Percentiles rank a stretch among this genome's conserved stretches.
Evolutionary conservation across 2,113 vertebrate genomes (phyloP).

Genomic region (Oenanthe melanoleuca): DNA sequence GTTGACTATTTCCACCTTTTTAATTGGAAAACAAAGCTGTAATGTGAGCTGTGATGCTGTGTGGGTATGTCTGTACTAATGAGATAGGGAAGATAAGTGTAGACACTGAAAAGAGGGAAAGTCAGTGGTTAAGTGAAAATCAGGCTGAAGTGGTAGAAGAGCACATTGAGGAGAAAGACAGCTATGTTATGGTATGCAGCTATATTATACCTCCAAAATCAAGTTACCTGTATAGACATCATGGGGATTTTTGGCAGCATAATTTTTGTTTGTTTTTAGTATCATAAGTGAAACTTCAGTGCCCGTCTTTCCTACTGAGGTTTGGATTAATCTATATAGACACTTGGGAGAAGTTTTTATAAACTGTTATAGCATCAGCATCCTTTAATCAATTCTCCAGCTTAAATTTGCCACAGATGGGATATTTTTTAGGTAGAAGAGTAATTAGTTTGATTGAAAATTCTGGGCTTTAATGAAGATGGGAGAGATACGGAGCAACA

Average conservation of each 20-base stretch:
- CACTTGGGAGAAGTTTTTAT: background rate
- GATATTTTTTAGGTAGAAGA: background rate
- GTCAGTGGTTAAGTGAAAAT: background rate
- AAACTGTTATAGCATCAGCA: background rate
- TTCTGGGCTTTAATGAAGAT: background rate
- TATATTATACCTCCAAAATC: background rate
- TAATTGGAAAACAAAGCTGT: background rate
- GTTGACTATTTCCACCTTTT: background rate
- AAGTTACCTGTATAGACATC: background rate
- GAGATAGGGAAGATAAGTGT: background rate
- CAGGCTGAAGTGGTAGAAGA: background rate
- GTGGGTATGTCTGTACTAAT: background rate
- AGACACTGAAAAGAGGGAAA: background rate
- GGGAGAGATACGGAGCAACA: fast-evolving
- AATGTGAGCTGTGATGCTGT: background rate
- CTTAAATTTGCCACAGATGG: background rate
- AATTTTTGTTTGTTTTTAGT: background rate
- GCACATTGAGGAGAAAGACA: background rate
- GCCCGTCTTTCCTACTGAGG: background rate
- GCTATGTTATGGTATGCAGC: background rate
- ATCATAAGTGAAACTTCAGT: background rate
- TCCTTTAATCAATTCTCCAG: background rate
- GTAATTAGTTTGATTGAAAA: background rate
- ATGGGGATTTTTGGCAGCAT: background rate
- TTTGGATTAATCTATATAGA: background rate